Conservation (phyloP, 2,113 vertebrate species). For the Marcusenius ussheri region DNA sequence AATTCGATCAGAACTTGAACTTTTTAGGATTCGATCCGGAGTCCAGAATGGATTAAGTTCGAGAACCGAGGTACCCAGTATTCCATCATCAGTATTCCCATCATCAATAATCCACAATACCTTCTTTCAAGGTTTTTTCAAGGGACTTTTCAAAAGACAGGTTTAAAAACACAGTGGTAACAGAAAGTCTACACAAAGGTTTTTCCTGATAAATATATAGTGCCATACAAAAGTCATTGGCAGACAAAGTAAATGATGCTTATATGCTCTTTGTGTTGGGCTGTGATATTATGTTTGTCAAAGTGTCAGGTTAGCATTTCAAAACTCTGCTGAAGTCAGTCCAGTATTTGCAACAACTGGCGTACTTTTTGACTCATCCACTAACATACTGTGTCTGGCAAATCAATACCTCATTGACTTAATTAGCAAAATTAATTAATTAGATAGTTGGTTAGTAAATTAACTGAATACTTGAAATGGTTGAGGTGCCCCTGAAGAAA, state of each 20-base stretch:
- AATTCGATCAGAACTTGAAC: no score
- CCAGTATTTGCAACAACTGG: background rate
- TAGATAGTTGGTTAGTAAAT: background rate
- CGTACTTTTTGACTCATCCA: background rate
- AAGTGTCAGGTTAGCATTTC: background rate
- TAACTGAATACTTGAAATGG: background rate
- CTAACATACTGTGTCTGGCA: background rate
- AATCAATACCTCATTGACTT: background rate
- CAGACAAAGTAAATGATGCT: background rate
- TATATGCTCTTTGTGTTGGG: background rate
- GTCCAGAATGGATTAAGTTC: no score
- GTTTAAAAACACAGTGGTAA: background rate
- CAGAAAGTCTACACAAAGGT: background rate
- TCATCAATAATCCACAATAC: background rate
- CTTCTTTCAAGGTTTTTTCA: background rate
- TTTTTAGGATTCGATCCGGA: no score
- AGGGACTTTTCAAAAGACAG: background rate
- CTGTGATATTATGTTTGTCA: background rate
- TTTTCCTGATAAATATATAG: background rate
- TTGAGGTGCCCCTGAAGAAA: background rate
- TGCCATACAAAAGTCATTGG: background rate
- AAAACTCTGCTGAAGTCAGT: background rate
- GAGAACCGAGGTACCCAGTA: background rate
- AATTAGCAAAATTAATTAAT: background rate
- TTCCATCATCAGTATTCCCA: background rate